Evolutionary conservation across 2,888 invertebrate species (phyloP).

Genomic region (Punctoribates punctum): DNA sequence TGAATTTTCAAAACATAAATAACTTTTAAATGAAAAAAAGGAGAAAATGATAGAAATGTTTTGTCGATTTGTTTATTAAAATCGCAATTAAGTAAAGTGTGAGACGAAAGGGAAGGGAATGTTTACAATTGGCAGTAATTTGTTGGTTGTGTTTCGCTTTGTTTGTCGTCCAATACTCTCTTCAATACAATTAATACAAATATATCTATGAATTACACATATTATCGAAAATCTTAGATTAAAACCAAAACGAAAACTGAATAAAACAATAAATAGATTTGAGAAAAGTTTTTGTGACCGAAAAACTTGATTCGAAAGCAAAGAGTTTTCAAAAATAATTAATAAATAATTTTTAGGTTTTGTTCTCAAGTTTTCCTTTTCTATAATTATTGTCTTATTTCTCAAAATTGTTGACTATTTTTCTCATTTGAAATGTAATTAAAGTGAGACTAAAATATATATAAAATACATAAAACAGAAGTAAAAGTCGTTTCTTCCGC

Average conservation of each 20-base stretch:
- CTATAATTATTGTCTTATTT: neutral
- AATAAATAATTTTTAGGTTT: too few species aligned
- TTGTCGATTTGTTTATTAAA: too few species aligned
- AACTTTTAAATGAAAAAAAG: neutral
- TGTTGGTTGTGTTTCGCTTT: conserved; percentile 22
- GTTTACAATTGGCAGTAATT: conserved; percentile 27
- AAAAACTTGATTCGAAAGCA: neutral
- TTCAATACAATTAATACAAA: neutral
- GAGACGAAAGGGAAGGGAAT: conserved; percentile 9
- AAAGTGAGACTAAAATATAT: conserved; percentile 3
- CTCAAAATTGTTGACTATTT: neutral
- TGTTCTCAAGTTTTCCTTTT: too few species aligned
- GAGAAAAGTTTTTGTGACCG: neutral
- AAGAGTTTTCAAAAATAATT: too few species aligned
- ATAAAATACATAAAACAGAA: neutral
- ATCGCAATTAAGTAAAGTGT: neutral
- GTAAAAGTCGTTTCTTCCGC: neutral
- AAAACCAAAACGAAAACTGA: too few species aligned
- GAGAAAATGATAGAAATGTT: neutral
- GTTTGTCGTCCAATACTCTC: neutral
- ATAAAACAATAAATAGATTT: too few species aligned
- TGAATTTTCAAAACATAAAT: too few species aligned
- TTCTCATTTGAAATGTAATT: neutral
- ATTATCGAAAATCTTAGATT: too few species aligned
- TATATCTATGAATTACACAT: conserved; percentile 3